Base-by-base conservation (phyloP, 2,888 invertebrate species). In the Dasypogon diadema region DNA sequence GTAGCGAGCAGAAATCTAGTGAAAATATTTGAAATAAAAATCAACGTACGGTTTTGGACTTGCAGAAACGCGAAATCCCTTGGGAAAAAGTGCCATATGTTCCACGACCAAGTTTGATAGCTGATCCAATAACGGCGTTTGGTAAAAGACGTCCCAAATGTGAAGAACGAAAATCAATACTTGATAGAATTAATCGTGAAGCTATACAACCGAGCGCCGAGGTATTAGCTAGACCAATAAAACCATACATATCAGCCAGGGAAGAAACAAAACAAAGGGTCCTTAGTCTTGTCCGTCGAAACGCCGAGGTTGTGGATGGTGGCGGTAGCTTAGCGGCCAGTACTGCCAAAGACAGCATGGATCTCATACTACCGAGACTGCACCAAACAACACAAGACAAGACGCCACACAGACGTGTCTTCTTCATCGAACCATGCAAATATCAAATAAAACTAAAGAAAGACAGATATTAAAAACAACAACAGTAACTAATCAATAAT, bases 31-130 rank as follows among this genome's bases (percentile, higher is more conserved):
- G 24, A 75, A 26, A 56, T 8, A 58, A 74, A 74, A 26, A 74
- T 30, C 8, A 30, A 8, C 46, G 48, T 75, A 10, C 68, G 65
- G 68, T 74, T 75, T 73, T 75, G 75, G 70, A 76, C 58, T 91
- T 91, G 88, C 91, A 93, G 92, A 92, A 90, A 87, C 90, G 90
- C 86, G 87, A 89, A 86, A 92, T 94, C 83, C 93, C 94, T 83
- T 95, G 95, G 95, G 93, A 94, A 87, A 93, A 93, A 90, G 92
- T 93, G 87, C 95, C 95, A 83, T 92, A 90, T 87, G 94, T 95
- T 83, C 93, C 95, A 81, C 90, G 95, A 81, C 95, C 95, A 82
- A 93, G 94, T 83, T 89, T 94, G 86, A 92, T 95, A 81, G 91
- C 93, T 80, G 93, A 93, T 84, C 94, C 94, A 79, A 90, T 94